Percentiles rank a stretch among this genome's conserved stretches.
phyloP scores from a whole-genome alignment of 1,140 invertebrate species.

The Drosophila asahinai region DNA sequence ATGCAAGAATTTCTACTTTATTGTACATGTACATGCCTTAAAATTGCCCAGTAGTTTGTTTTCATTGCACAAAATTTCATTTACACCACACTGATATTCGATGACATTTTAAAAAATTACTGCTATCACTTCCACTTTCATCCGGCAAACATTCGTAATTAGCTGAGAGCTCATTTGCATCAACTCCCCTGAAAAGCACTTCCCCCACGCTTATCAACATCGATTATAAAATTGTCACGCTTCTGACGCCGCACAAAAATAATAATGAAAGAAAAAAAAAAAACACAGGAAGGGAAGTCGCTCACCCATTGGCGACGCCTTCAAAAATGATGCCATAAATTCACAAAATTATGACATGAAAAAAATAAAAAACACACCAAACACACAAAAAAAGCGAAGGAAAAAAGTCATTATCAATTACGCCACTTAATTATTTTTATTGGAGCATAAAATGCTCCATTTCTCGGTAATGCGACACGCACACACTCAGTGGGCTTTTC shows the following conservation, averaged over 20 bases:
- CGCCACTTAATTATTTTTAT: slow-evolving; percentile 83
- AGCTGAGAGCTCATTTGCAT: slow-evolving; percentile 42
- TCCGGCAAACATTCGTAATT: slow-evolving; percentile 18
- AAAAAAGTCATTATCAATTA: slow-evolving; percentile 81
- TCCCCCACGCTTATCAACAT: slow-evolving; percentile 27
- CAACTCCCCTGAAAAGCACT: slow-evolving; percentile 1
- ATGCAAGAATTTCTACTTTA: background rate
- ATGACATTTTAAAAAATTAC: slow-evolving; percentile 9
- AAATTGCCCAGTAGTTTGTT: background rate
- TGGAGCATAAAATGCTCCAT: slow-evolving; percentile 83
- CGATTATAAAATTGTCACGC: slow-evolving; percentile 47
- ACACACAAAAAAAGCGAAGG: slow-evolving; percentile 37
- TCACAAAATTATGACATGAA: slow-evolving; percentile 72
- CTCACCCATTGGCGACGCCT: slow-evolving; percentile 30
- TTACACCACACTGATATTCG: slow-evolving; percentile 15
- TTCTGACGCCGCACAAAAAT: slow-evolving; percentile 37
- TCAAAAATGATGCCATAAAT: slow-evolving; percentile 58
- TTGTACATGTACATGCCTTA: background rate
- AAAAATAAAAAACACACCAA: slow-evolving; percentile 36
- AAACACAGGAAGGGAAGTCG: slow-evolving; percentile 1
- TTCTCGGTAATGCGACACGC: slow-evolving; percentile 56
- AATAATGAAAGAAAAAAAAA: slow-evolving; percentile 6
- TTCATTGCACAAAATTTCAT: slow-evolving; percentile 1
- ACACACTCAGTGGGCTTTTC: slow-evolving; percentile 8
- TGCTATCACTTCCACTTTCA: slow-evolving; percentile 29